phyloP scores from a whole-genome alignment of 2,113 vertebrate species.

The Microcebus lehilahytsara region DNA sequence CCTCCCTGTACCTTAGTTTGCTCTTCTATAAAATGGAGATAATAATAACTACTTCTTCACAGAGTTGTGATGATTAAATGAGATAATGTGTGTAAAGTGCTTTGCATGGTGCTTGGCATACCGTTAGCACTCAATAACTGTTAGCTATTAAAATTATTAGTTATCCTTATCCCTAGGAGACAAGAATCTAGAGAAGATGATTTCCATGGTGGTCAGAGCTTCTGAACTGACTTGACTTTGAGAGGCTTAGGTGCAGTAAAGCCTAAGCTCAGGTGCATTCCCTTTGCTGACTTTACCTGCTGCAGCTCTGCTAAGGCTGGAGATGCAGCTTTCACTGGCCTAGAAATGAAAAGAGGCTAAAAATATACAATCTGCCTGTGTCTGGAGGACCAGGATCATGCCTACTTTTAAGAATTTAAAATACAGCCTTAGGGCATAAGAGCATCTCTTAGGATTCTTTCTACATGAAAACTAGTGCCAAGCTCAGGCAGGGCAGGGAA shows the following conservation, averaged over 20 bases:
- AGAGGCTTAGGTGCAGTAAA: background rate
- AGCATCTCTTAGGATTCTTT: background rate
- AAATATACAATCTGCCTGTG: slow-evolving; percentile 41
- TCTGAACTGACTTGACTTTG: background rate
- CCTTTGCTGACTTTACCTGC: background rate
- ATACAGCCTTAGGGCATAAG: background rate
- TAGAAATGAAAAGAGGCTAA: slow-evolving; percentile 53
- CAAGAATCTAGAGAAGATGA: slow-evolving; percentile 15
- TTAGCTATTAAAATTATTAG: slow-evolving; percentile 17
- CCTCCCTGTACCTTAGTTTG: background rate
- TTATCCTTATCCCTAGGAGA: background rate
- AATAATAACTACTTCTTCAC: background rate
- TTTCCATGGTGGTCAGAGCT: background rate
- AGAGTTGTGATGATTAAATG: background rate
- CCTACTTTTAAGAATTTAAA: slow-evolving; percentile 36
- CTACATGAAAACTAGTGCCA: background rate
- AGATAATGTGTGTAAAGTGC: background rate
- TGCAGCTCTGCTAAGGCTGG: background rate
- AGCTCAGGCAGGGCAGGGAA: background rate
- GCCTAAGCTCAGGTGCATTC: background rate
- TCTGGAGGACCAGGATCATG: background rate
- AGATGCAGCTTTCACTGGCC: background rate
- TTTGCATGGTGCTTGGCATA: background rate
- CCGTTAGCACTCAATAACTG: background rate
- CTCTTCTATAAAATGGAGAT: slow-evolving; percentile 24